Evolutionary conservation across 2,797 vertebrate genomes (phyloP).

Genomic region (Poecilia gillii): DNA sequence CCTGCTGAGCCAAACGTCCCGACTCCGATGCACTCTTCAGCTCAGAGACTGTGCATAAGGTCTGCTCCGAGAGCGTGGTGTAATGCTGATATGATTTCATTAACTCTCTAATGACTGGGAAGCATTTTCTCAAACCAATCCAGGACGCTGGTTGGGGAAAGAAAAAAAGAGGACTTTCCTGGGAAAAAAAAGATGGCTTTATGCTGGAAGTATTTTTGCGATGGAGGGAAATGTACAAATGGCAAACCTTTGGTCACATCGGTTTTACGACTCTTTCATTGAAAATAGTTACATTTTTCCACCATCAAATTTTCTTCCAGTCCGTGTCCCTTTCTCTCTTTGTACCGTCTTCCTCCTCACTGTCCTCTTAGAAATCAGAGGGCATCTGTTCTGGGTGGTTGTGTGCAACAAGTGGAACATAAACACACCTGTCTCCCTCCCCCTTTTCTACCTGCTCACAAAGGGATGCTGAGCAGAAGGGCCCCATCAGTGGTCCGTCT

Average conservation of each 20-base stretch:
- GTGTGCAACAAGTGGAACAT: conserved; percentile 68
- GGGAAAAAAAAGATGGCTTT: conserved; percentile 48
- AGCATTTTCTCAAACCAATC: conserved; percentile 56
- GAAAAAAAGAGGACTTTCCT: conserved; percentile 56
- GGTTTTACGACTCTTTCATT: conserved; percentile 39
- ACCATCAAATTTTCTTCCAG: conserved; percentile 17
- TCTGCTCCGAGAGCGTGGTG: conserved; percentile 41
- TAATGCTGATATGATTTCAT: conserved; percentile 59
- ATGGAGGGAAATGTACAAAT: conserved; percentile 18
- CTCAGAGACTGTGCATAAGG: conserved; percentile 38
- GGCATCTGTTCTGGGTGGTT: conserved; percentile 57
- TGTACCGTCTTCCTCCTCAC: conserved; percentile 24
- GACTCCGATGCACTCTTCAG: conserved; percentile 53
- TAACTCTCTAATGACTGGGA: conserved; percentile 57
- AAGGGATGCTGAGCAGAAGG: conserved; percentile 73
- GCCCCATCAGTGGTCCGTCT: conserved; percentile 73
- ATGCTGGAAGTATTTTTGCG: conserved; percentile 43
- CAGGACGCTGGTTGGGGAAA: conserved; percentile 28
- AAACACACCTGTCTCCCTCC: conserved; percentile 74
- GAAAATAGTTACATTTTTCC: conserved; percentile 53
- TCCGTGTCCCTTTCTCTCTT: conserved; percentile 13
- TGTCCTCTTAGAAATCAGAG: conserved; percentile 51
- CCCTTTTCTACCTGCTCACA: conserved; percentile 50
- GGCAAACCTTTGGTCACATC: conserved; percentile 36
- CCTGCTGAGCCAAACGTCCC: conserved; percentile 70